Percentiles rank a stretch among this genome's conserved stretches.
phyloP scores from a whole-genome alignment of 2,888 invertebrate genomes.

The Tanytarsus gracilentus region DNA sequence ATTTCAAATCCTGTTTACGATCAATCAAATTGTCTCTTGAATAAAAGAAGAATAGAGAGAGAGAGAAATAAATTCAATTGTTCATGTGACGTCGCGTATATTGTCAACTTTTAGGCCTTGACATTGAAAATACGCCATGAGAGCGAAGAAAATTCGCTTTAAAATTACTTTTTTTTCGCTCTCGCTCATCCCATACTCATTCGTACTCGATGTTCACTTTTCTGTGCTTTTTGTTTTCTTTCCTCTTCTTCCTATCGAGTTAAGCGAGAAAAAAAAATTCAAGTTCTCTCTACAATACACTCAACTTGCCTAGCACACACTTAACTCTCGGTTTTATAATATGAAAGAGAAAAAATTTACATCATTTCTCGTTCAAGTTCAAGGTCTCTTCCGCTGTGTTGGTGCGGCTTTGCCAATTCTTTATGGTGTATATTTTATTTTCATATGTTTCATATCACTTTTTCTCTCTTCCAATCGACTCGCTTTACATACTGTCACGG shows the following conservation, averaged over 20 bases:
- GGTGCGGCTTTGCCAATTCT: background rate
- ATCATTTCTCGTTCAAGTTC: conserved; percentile 29
- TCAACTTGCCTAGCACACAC: background rate
- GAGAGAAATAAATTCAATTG: background rate
- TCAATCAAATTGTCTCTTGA: conserved; percentile 12
- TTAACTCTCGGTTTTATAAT: background rate
- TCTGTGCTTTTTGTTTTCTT: background rate
- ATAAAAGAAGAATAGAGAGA: background rate
- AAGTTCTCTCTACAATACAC: conserved; percentile 15
- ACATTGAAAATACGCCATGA: conserved; percentile 27
- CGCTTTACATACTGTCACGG: conserved; percentile 14
- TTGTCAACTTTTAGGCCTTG: conserved; percentile 14
- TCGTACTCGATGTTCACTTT: background rate
- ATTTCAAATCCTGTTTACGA: background rate
- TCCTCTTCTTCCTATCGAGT: background rate
- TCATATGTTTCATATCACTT: conserved; percentile 28
- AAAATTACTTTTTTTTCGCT: conserved; percentile 3
- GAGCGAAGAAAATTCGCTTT: conserved; percentile 15
- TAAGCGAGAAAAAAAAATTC: conserved; percentile 10
- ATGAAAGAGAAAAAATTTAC: conserved; percentile 19
- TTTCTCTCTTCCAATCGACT: background rate
- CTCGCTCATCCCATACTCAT: conserved; percentile 14
- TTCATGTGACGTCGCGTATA: conserved; percentile 12
- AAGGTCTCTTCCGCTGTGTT: conserved; percentile 14
- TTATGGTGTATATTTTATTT: background rate